Conservation (phyloP, 30 jellyfish, hydroid and myxozoan genomes). For the Aurelia aurita complex sp. Pacific region DNA sequence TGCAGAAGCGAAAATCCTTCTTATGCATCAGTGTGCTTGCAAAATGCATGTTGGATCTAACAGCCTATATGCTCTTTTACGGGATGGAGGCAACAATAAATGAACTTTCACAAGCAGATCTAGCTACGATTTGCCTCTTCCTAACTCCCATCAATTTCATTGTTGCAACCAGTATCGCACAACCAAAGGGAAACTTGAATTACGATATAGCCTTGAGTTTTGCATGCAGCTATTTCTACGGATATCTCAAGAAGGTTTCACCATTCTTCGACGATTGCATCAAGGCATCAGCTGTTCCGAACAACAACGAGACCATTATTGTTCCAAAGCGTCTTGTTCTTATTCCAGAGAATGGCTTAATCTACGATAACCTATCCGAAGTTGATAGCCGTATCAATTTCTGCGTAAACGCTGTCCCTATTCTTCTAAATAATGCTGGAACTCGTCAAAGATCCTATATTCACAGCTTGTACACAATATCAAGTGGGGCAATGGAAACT, state of each 20-base stretch:
- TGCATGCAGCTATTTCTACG: slow-evolving; percentile 25
- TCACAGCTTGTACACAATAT: slow-evolving; percentile 23
- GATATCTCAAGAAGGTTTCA: slow-evolving; percentile 22
- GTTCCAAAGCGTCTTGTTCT: background rate
- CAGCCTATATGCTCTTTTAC: too few relatives aligned
- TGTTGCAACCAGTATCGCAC: background rate
- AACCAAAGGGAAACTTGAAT: background rate
- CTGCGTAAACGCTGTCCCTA: slow-evolving; percentile 7
- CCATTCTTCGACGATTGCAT: background rate
- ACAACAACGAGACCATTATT: background rate
- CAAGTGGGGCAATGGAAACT: background rate
- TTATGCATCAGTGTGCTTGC: too few relatives aligned
- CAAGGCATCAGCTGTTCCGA: background rate
- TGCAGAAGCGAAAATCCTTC: too few relatives aligned
- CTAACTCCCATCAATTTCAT: slow-evolving; percentile 15
- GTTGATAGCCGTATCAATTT: slow-evolving; percentile 16
- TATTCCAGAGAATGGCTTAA: slow-evolving; percentile 24
- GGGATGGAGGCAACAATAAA: too few relatives aligned
- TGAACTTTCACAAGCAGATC: background rate
- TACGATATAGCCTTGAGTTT: slow-evolving; percentile 21
- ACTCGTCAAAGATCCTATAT: slow-evolving; percentile 16
- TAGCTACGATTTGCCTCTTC: background rate
- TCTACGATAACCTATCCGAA: background rate
- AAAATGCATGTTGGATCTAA: too few relatives aligned
- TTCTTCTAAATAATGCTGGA: background rate